Conservation (phyloP, 2,797 vertebrate species). For the Toxotes lorentzi region DNA sequence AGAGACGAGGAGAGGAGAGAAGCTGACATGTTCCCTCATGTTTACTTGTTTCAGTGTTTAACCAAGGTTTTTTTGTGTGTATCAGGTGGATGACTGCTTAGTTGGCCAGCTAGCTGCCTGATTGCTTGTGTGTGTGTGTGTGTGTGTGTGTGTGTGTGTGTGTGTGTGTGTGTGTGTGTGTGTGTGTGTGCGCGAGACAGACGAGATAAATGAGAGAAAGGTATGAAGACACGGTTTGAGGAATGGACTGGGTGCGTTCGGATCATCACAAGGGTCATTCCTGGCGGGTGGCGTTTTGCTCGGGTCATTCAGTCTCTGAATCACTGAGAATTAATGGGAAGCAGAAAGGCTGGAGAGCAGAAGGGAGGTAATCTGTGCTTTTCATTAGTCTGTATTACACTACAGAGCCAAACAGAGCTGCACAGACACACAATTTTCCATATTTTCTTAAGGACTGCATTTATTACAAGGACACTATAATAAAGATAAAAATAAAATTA, state of each 20-base stretch:
- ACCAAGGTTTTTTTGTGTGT: background rate
- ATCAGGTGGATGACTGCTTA: conserved; percentile 23
- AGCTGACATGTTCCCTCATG: background rate
- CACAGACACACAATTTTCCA: background rate
- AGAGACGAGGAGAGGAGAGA: background rate
- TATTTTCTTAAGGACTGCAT: background rate
- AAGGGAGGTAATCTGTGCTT: conserved; percentile 14
- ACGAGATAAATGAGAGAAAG: conserved; percentile 54
- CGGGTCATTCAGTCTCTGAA: conserved; percentile 44
- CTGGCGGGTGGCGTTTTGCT: conserved; percentile 32
- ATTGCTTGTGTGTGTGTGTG: background rate
- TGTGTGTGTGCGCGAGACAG: background rate
- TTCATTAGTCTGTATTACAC: background rate
- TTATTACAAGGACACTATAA: background rate
- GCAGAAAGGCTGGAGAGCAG: conserved; percentile 43
- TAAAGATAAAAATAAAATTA: background rate
- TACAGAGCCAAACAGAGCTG: background rate
- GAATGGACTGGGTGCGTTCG: conserved; percentile 31
- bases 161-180: conserved; percentile 3
- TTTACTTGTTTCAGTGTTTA: conserved; percentile 7
- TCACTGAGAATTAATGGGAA: conserved; percentile 57
- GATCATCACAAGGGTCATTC: conserved; percentile 47
- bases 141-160: conserved; percentile 5
- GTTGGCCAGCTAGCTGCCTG: conserved; percentile 26
- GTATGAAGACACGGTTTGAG: conserved; percentile 35